A percentile compares a stretch with the other conserved stretches of the same genome.
Conservation (phyloP, 2,113 vertebrate genomes). For the Aplodontia rufa region DNA sequence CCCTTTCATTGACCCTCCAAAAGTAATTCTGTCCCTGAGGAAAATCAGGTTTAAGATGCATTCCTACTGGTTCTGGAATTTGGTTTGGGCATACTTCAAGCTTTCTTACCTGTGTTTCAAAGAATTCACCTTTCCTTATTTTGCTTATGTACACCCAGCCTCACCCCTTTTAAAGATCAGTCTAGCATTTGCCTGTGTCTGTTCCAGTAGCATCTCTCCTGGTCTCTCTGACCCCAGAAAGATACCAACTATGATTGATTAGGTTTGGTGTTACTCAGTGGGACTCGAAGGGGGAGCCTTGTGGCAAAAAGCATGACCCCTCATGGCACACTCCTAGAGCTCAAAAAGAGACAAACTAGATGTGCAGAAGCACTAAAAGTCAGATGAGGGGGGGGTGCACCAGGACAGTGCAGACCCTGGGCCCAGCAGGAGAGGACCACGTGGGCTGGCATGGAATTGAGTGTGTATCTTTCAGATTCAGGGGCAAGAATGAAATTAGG, state of each 20-base stretch:
- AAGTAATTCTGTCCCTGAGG: slow-evolving; percentile 3
- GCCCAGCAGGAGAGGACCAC: neutral
- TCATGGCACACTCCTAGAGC: neutral
- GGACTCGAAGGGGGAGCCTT: neutral
- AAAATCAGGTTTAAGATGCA: neutral
- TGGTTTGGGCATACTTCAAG: neutral
- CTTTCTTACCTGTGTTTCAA: neutral
- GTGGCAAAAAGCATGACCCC: neutral
- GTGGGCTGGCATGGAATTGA: too few species aligned
- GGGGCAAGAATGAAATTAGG: neutral
- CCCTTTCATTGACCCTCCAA: slow-evolving; percentile 7
- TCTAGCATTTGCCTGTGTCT: neutral
- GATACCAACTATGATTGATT: neutral
- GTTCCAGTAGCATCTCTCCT: neutral
- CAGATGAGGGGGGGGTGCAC: too few species aligned
- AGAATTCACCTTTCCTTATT: neutral
- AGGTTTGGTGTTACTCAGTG: neutral
- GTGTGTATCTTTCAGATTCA: neutral
- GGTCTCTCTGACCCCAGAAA: neutral
- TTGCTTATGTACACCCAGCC: neutral
- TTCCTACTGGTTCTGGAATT: neutral
- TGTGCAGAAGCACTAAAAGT: neutral
- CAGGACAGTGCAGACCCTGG: neutral
- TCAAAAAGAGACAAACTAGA: neutral
- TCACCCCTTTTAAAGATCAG: neutral